phyloP scores from a whole-genome alignment of 1,140 invertebrate species.

The Macrobrachium nipponense region DNA sequence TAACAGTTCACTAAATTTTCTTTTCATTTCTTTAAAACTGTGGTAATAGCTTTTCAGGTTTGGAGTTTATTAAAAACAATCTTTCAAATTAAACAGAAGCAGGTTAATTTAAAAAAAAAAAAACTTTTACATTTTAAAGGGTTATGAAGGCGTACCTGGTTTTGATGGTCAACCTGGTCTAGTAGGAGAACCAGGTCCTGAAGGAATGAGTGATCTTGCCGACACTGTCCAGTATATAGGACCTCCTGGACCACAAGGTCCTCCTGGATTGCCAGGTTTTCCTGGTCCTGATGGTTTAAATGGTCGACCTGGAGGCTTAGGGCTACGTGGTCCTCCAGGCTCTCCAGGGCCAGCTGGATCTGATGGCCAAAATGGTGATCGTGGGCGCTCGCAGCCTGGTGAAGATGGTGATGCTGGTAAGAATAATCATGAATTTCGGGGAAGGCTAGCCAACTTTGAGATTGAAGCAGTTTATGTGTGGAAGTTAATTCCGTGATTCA shows the following conservation, averaged over 20 bases:
- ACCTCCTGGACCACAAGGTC: conserved; percentile 44
- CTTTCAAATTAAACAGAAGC: too few relatives aligned
- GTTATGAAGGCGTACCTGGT: conserved; percentile 22
- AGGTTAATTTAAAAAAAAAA: too few relatives aligned
- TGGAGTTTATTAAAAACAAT: too few relatives aligned
- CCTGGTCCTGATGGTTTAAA: conserved; percentile 27
- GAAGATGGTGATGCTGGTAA: conserved; percentile 29
- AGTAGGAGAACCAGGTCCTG: conserved; percentile 33
- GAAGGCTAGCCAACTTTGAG: background rate
- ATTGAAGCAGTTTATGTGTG: too few relatives aligned
- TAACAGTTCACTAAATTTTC: too few relatives aligned
- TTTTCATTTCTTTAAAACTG: too few relatives aligned
- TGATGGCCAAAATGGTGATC: conserved; percentile 34
- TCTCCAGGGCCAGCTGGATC: background rate
- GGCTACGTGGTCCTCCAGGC: conserved; percentile 31
- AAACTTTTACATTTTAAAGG: background rate
- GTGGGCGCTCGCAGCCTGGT: background rate
- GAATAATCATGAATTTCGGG: background rate
- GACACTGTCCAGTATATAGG: conserved; percentile 38
- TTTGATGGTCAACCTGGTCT: conserved; percentile 40
- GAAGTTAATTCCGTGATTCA: too few relatives aligned
- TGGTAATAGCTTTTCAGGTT: too few relatives aligned
- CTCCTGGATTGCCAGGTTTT: conserved; percentile 1
- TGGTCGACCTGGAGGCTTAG: conserved; percentile 37
- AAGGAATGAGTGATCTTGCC: conserved; percentile 27